Evolutionary conservation across 2,797 vertebrate species (phyloP).

Genomic region (Falco biarmicus): DNA sequence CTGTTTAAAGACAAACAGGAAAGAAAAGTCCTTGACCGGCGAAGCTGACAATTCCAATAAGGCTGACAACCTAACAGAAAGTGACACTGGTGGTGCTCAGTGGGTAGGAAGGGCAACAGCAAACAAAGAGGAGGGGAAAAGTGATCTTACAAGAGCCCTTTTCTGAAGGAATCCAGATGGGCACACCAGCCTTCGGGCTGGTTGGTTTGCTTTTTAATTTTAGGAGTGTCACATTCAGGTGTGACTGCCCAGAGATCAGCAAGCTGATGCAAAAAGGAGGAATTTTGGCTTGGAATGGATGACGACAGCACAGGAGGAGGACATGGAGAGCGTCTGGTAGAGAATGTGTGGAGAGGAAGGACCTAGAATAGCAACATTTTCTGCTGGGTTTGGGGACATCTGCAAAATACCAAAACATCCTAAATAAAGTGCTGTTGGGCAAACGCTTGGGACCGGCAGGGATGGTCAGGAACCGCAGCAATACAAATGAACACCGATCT

Average conservation of each 20-base stretch:
- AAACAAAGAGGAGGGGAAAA: not conserved
- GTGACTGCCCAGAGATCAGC: not conserved
- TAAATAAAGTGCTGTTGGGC: not conserved
- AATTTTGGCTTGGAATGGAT: not conserved
- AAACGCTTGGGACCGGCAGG: not conserved
- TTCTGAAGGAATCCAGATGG: not conserved
- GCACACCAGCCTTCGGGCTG: not conserved
- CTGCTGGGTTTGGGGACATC: not conserved
- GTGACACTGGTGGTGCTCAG: not conserved
- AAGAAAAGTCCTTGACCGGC: not conserved
- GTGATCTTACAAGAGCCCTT: not conserved
- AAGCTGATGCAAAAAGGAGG: not conserved
- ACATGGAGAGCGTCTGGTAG: not conserved
- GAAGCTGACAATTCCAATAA: constrained; percentile 16
- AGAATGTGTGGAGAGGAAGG: not conserved
- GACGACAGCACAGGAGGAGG: not conserved
- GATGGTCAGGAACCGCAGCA: not conserved
- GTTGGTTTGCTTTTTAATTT: not conserved
- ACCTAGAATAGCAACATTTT: not conserved
- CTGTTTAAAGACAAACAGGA: not conserved
- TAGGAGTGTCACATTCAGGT: not conserved
- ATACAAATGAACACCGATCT: not conserved
- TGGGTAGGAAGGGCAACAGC: not conserved
- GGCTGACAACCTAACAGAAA: not conserved
- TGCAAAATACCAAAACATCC: not conserved